phyloP scores from a whole-genome alignment of 2,113 vertebrate species.

The Rhynchomys soricoides region DNA sequence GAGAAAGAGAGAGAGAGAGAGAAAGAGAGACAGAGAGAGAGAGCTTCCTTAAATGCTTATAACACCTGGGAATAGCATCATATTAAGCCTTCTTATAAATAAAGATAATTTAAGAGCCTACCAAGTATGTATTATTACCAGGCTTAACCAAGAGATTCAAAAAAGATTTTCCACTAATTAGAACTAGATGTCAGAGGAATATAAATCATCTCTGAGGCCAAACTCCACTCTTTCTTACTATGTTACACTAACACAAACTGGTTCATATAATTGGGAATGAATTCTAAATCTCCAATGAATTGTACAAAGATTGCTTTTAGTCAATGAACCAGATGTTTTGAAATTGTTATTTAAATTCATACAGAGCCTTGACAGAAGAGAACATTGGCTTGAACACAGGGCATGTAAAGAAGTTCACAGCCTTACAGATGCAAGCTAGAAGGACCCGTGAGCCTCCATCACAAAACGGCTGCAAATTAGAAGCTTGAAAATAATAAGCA shows the following conservation, averaged over 20 bases:
- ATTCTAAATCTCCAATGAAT: slow-evolving; percentile 25
- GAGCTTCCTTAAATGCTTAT: slow-evolving; percentile 5
- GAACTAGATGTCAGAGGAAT: not conserved
- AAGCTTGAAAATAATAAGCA: not conserved
- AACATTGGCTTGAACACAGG: not conserved
- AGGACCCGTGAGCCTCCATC: not conserved
- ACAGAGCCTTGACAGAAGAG: not conserved
- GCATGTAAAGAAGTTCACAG: not conserved
- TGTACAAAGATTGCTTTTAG: not conserved
- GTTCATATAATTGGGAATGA: not conserved
- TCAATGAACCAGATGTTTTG: slow-evolving; percentile 29
- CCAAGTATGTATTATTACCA: not conserved
- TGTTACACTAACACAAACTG: not conserved
- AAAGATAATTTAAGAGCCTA: not conserved
- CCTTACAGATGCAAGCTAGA: not conserved
- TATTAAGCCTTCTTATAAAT: not conserved
- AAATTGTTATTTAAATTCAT: slow-evolving; percentile 39
- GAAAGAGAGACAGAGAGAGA: not conserved
- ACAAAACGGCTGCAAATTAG: not conserved
- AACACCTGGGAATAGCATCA: not conserved
- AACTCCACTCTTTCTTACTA: not conserved
- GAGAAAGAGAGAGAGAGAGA: not conserved
- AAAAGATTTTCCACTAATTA: not conserved
- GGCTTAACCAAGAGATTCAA: slow-evolving; percentile 23
- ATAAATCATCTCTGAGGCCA: not conserved